Conservation (phyloP, 2,888 invertebrate species). For the Cybosia mesomella region DNA sequence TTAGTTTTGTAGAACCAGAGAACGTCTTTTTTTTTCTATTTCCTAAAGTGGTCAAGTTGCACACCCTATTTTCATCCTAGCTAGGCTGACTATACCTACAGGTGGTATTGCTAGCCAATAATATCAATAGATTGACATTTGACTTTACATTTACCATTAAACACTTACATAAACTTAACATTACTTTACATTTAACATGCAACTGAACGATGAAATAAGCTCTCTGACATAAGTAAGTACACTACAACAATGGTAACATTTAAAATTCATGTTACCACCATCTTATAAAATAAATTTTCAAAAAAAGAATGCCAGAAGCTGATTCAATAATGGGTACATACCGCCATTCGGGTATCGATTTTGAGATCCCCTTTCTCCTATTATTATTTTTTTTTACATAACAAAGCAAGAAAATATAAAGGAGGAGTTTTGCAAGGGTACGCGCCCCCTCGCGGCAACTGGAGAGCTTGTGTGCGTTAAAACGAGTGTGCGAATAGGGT, state of each 20-base stretch:
- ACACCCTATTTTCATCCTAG: no score
- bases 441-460: constrained; percentile 67
- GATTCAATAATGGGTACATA: constrained; percentile 66
- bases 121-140: neutral
- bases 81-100: no score
- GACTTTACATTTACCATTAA: neutral
- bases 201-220: neutral
- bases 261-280: constrained; percentile 25
- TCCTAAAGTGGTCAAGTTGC: no score
- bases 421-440: constrained; percentile 83
- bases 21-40: no score
- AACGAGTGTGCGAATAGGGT: constrained; percentile 52
- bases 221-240: neutral
- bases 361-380: constrained; percentile 83
- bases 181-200: neutral
- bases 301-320: constrained; percentile 48
- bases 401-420: constrained; percentile 85
- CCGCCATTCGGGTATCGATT: constrained; percentile 82
- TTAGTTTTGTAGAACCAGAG: no score
- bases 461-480: constrained; percentile 50
- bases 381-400: constrained; percentile 84
- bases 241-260: neutral
- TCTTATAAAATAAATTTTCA: constrained; percentile 25
- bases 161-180: no score
- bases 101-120: neutral